Base-by-base conservation (phyloP, 1,140 invertebrate genomes). In the Lamellibrachia luymesi region DNA sequence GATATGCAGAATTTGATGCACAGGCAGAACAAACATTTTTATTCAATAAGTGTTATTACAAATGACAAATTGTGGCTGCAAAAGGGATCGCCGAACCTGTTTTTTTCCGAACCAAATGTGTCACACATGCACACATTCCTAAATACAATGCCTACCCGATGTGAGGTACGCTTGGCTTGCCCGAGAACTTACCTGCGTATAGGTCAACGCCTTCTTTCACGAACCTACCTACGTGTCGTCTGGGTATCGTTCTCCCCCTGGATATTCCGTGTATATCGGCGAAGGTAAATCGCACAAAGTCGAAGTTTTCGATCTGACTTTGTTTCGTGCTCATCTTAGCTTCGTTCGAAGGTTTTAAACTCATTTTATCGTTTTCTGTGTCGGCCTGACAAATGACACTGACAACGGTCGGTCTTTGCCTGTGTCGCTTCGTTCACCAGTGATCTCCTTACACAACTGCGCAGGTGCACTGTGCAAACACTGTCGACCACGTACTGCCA, bases 231-330 rank as follows among this genome's bases (percentile, higher is more conserved):
- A 92, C 91, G 38, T 93, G 93, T 90, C 89, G 5, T 91, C 64
- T 92, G 17, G 93, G 93, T 2, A 93, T 90, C 22, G 64, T 49
- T n/a, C 56, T 91, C 0, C 51, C 64, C 49, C 92, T 52, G 6
- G 51, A 38, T 25, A 93, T 64, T 27, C 93, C 93, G 92, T 93
- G 51, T n/a, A 93, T 90, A 89, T 93, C 93, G 25, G 91, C 64
- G 52, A 93, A 25, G 4, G 56, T 92, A 51, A 93, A 93, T 49
- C 93, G 90, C 8, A 93, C 50, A 50, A 92, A 93, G 92, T 93
- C 93, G n/a, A 93, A 92, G 8, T 50, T 25, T 50, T 27, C 50
- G 91, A 50, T 50, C n/a, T 91, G 64, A 80, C 64, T 22, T 80
- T 4, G 64, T 80, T 10, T 4, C 64, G 5, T 17, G 4, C 25